phyloP scores from a whole-genome alignment of 1,140 invertebrate genomes.

The Halictus rubicundus region DNA sequence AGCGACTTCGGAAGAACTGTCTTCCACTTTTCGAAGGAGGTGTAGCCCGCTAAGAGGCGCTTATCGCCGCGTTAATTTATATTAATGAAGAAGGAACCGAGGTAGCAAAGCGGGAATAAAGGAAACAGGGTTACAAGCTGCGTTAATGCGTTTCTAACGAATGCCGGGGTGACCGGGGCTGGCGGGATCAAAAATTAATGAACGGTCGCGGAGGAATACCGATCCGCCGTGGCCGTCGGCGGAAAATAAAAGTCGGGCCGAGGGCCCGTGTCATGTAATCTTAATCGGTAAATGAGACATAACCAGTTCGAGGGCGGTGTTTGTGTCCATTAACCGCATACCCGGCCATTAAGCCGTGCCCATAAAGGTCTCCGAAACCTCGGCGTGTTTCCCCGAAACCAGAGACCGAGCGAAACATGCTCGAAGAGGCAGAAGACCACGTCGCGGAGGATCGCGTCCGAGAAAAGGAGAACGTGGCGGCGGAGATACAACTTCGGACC shows the following conservation, averaged over 20 bases:
- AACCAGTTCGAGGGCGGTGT: conserved; percentile 53
- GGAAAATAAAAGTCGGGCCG: conserved; percentile 24
- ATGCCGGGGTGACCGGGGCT: background rate
- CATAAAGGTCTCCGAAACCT: conserved; percentile 50
- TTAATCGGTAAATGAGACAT: conserved; percentile 58
- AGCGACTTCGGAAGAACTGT: too few species aligned
- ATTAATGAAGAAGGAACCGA: background rate
- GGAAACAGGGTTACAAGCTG: background rate
- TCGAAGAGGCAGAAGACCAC: conserved; percentile 40
- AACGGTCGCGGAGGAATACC: conserved; percentile 12
- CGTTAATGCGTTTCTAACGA: conserved; percentile 3
- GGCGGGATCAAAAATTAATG: conserved; percentile 27
- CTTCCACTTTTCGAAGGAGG: too few species aligned
- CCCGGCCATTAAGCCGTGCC: conserved; percentile 48
- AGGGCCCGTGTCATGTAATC: conserved; percentile 48
- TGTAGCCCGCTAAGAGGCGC: too few species aligned
- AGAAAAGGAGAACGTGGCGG: conserved; percentile 21
- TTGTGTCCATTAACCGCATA: conserved; percentile 56
- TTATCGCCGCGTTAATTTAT: background rate
- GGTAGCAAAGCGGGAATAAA: background rate
- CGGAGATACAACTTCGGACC: background rate
- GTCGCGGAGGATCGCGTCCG: conserved; percentile 19
- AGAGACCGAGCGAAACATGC: conserved; percentile 47
- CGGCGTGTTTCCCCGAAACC: conserved; percentile 44
- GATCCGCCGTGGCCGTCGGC: background rate